Percentiles rank a stretch among this genome's conserved stretches.
These are phyloP conservation scores for Serinus canaria DNA, from an alignment of 2,113 vertebrate genomes.

Conservation along the genomic window DNA sequence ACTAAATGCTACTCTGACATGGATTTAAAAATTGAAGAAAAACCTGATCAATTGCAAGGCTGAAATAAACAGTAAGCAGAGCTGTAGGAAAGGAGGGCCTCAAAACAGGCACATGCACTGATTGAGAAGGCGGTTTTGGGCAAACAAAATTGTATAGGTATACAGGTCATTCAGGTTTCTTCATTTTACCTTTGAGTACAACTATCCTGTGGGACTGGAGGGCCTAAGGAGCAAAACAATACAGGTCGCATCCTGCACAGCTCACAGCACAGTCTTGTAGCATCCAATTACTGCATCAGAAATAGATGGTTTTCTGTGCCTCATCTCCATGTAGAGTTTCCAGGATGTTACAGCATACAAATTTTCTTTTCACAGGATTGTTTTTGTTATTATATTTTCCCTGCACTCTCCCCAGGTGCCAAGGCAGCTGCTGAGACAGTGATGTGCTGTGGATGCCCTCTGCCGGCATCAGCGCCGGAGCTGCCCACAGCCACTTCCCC, in stretches of 20 bases:
- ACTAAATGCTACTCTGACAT: not conserved
- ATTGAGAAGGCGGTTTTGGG: not conserved
- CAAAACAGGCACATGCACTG: not conserved
- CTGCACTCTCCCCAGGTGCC: rapidly evolving
- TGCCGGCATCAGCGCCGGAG: rapidly evolving
- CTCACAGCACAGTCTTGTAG: not conserved
- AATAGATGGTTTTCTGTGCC: not conserved
- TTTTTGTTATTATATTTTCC: not conserved
- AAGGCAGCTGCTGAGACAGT: not conserved
- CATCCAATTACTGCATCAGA: not conserved
- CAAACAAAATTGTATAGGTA: not conserved
- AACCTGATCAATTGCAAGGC: not conserved
- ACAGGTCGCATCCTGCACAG: not conserved
- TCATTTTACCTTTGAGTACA: not conserved
- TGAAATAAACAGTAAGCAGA: not conserved
- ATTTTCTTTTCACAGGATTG: not conserved
- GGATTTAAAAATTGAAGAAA: not conserved
- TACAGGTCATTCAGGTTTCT: not conserved
- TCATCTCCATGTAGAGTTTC: not conserved
- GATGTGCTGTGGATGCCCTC: not conserved
- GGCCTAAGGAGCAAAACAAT: not conserved
- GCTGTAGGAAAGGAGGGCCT: not conserved
- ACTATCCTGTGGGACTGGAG: not conserved
- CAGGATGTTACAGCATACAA: not conserved
- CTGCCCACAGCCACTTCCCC: rapidly evolving